These are phyloP conservation scores for Cantharis rufa DNA, from an alignment of 2,888 invertebrate species.

Conservation along the genomic window DNA sequence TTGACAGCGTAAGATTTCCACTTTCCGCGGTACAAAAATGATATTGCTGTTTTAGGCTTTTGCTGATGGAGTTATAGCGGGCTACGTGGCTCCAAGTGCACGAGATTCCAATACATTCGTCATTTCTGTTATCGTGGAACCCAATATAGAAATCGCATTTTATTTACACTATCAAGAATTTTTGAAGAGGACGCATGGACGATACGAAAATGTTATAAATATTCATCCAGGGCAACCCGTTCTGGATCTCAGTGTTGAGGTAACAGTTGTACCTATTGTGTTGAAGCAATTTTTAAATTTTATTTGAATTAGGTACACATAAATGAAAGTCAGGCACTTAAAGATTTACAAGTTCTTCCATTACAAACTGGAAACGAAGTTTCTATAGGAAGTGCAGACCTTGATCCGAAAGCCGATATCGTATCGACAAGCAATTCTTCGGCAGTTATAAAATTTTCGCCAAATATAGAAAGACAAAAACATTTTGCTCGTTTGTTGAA, in stretches of 20 bases:
- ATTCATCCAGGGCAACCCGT: constrained; percentile 70
- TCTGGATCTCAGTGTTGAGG: constrained; percentile 65
- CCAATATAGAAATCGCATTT: constrained; percentile 66
- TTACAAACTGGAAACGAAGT: constrained; percentile 68
- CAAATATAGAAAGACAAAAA: constrained; percentile 63
- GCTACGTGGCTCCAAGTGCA: constrained; percentile 66
- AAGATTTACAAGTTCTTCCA: constrained; percentile 65
- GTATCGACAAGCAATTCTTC: constrained; percentile 39
- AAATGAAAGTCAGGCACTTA: constrained; percentile 65
- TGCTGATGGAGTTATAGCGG: constrained; percentile 62
- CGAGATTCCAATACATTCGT: constrained; percentile 73
- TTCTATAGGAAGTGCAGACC: constrained; percentile 59
- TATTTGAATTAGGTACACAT: constrained; percentile 58
- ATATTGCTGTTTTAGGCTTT: constrained; percentile 55
- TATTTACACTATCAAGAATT: constrained; percentile 76
- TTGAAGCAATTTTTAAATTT: background rate
- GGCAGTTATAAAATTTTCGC: constrained; percentile 60
- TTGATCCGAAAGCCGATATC: constrained; percentile 47
- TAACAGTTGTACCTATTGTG: constrained; percentile 20
- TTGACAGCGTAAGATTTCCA: constrained; percentile 40
- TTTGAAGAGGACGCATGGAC: constrained; percentile 64
- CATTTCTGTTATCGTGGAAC: constrained; percentile 69
- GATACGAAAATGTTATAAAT: constrained; percentile 71
- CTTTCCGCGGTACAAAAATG: background rate
- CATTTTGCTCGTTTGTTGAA: constrained; percentile 55